Percentiles rank a stretch among this genome's conserved stretches.
These are phyloP conservation scores for Cancer borealis DNA, from an alignment of 2,888 invertebrate genomes.

Conservation along the genomic window DNA sequence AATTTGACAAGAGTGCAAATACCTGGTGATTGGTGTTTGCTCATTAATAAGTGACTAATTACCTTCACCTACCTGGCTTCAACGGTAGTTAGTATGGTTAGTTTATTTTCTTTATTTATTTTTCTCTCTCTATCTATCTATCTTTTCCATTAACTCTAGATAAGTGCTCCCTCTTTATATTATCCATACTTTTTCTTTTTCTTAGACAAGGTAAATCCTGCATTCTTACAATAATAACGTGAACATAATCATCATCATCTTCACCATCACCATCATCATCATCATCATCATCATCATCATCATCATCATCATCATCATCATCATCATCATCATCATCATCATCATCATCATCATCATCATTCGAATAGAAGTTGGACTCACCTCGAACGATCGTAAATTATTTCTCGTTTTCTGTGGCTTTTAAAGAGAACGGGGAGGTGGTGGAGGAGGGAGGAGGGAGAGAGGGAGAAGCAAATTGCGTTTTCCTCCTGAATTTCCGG, in stretches of 20 bases:
- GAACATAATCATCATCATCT: not conserved
- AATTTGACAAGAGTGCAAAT: too few relatives aligned
- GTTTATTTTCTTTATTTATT: too few relatives aligned
- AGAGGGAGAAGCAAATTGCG: not conserved
- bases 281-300: not conserved
- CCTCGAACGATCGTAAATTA: not conserved
- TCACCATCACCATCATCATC: not conserved
- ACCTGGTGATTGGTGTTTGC: too few relatives aligned
- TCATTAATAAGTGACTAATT: too few relatives aligned
- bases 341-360: too few relatives aligned
- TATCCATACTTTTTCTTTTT: not conserved
- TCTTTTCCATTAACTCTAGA: conserved; percentile 5
- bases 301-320: too few relatives aligned
- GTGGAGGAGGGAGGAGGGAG: too few relatives aligned
- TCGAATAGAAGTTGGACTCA: not conserved
- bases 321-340: too few relatives aligned
- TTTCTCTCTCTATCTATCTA: too few relatives aligned
- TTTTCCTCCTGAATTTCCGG: not conserved
- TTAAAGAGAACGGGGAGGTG: not conserved
- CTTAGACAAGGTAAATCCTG: not conserved
- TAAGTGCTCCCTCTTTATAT: not conserved
- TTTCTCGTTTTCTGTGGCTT: not conserved
- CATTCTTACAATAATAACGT: not conserved
- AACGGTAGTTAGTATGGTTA: too few relatives aligned
- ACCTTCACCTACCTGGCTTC: too few relatives aligned